Conservation (phyloP, 1,140 invertebrate genomes). For the Eumeta japonica region DNA sequence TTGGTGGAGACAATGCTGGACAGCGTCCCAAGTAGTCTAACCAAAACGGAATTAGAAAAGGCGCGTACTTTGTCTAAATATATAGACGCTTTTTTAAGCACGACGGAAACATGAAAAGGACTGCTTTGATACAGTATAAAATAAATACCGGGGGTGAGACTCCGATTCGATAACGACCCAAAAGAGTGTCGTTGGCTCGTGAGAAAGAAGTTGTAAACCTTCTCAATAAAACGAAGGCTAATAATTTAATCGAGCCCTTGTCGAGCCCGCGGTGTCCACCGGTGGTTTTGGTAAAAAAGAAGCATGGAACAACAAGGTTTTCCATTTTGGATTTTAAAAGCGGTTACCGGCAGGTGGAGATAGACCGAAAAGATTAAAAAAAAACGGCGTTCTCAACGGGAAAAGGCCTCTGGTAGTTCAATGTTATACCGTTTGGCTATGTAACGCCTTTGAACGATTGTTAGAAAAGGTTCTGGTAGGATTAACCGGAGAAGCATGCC, state of each 20-base stretch:
- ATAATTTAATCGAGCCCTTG: constrained; percentile 26
- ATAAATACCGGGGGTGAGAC: too few relatives aligned
- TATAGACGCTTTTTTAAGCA: too few relatives aligned
- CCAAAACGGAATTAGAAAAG: too few relatives aligned
- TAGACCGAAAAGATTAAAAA: constrained; percentile 18
- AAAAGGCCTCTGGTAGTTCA: constrained; percentile 36
- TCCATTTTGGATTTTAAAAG: constrained; percentile 32
- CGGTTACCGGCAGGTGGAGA: constrained; percentile 35
- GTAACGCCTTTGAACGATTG: constrained; percentile 18
- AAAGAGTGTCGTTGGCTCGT: constrained; percentile 13
- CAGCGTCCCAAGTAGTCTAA: too few relatives aligned
- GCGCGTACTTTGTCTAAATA: too few relatives aligned
- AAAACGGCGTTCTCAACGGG: too few relatives aligned
- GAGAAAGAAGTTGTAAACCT: constrained; percentile 10
- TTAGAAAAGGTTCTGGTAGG: constrained; percentile 16
- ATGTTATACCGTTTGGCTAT: constrained; percentile 46
- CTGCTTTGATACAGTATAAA: too few relatives aligned
- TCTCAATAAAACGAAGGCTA: constrained; percentile 20
- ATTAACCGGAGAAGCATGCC: constrained; percentile 16
- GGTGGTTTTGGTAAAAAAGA: constrained; percentile 34
- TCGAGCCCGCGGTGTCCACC: constrained; percentile 33
- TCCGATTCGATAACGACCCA: too few relatives aligned
- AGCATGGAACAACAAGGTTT: constrained; percentile 36
- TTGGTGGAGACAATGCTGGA: too few relatives aligned
- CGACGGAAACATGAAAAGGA: too few relatives aligned